Conservation (phyloP, 1,140 invertebrate species). For the Micrasema minimum region DNA sequence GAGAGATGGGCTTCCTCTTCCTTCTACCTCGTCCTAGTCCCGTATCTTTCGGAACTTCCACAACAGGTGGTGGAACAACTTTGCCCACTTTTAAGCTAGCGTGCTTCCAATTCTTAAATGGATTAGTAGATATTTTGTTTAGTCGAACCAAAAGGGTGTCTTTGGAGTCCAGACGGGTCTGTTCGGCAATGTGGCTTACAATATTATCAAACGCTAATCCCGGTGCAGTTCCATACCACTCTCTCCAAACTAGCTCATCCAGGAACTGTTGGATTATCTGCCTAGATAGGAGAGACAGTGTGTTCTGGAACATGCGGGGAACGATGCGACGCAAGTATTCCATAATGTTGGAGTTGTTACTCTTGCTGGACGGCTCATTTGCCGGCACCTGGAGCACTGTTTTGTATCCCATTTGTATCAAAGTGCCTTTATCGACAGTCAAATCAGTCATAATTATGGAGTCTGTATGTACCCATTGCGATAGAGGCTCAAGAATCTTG, state of each 20-base stretch:
- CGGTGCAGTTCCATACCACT: conserved; percentile 78
- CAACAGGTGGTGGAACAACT: conserved; percentile 37
- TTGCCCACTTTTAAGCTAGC: conserved; percentile 58
- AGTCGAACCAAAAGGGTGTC: conserved; percentile 68
- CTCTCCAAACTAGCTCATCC: conserved; percentile 85
- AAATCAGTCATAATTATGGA: conserved; percentile 84
- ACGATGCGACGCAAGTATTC: conserved; percentile 86
- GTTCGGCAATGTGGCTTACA: conserved; percentile 80
- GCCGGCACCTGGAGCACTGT: conserved; percentile 77
- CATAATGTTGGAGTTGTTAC: conserved; percentile 84
- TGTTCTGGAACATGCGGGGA: conserved; percentile 91
- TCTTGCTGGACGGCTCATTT: conserved; percentile 68
- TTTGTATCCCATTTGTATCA: conserved; percentile 81
- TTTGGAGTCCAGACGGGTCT: conserved; percentile 71
- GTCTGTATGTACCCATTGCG: conserved; percentile 80
- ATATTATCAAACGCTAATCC: conserved; percentile 85
- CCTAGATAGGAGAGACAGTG: conserved; percentile 81
- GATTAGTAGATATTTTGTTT: conserved; percentile 78
- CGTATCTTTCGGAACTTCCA: conserved; percentile 56
- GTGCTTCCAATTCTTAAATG: conserved; percentile 83
- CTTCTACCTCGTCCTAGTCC: conserved; percentile 52
- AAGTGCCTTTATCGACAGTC: conserved; percentile 82
- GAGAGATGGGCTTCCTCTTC: conserved; percentile 51
- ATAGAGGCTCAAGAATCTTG: conserved; percentile 82
- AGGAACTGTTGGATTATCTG: conserved; percentile 90